Evolutionary conservation across 2,888 invertebrate genomes (phyloP), one percentile per base, ranked within the genome.

Genomic region (Caenorhabditis afra): DNA sequence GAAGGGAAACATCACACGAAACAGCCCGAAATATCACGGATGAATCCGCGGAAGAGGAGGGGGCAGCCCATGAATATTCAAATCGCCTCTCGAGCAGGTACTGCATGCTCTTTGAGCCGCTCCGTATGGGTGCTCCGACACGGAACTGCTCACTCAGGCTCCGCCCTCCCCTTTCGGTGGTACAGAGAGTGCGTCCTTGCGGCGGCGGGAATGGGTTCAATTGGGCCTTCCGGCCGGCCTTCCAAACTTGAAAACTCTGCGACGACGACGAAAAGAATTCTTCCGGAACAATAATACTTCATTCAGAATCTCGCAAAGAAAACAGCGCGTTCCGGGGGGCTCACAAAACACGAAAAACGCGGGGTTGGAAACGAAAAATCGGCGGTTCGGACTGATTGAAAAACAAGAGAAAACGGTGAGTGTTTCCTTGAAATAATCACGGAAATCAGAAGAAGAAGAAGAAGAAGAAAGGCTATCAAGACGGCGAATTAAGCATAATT

Each of bases 31-130:
- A 66, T 55, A 67, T 67, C 67, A 67, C 58, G 29, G 29, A 67
- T 58, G 67, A 58, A 58, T 67, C 41, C 11, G 35, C 57, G 55
- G 35, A 14, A 58, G 49, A 47, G 59, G 29, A 41, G 53, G 35
- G 52, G 53, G 59, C 20, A 37, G 22, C 18, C 37, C 44, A 64
- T 71, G 71, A 71, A 71, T 71, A 71, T 71, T 62, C 62, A 71
- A 64, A 71, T 57, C 59, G 45, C 59, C 52, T 22, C 44, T 41
- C 47, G 39, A 35, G 45, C 58, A 68, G 68, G 68, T 61, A 68
- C 35, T 20, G 1, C 45, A 59, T 68, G 68, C 68, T 61, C 58
- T 58, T 18, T 58, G 67, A 49, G 58, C 37, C 41, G n/a, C 41
- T 67, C 57, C 66, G 20, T 67, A 67, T 67, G 57, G 66, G 49